Conservation (phyloP, 2,888 invertebrate species). For the Plebejus melissa region DNA sequence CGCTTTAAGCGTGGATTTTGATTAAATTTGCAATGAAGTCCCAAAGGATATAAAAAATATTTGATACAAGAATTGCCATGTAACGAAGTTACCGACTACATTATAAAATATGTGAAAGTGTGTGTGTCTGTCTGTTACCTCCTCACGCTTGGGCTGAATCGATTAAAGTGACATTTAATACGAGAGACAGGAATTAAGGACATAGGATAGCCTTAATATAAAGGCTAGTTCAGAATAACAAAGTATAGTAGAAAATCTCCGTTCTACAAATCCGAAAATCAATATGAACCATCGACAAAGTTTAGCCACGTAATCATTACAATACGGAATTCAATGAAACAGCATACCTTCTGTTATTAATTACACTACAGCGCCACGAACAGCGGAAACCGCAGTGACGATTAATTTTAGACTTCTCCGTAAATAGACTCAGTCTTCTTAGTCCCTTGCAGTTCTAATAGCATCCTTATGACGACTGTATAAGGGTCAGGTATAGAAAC, state of each 20-base stretch:
- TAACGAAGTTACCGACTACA: background rate
- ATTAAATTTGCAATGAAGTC: too few relatives aligned
- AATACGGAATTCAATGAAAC: background rate
- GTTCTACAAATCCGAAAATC: too few relatives aligned
- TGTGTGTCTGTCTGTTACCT: too few relatives aligned
- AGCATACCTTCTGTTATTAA: conserved; percentile 2
- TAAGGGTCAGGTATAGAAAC: background rate
- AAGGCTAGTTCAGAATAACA: too few relatives aligned
- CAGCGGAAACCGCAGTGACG: conserved; percentile 9
- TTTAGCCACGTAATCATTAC: background rate
- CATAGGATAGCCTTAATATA: too few relatives aligned
- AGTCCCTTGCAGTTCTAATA: background rate
- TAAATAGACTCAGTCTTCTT: background rate
- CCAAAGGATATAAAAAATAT: background rate
- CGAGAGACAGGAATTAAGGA: too few relatives aligned
- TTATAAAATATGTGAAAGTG: background rate
- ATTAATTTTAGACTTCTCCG: conserved; percentile 4
- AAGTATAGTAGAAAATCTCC: too few relatives aligned
- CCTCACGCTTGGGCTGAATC: too few relatives aligned
- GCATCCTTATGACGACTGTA: background rate
- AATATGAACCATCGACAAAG: too few relatives aligned
- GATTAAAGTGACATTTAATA: too few relatives aligned
- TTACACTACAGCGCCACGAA: background rate
- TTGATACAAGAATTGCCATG: background rate
- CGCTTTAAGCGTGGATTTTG: too few relatives aligned